A percentile compares a stretch with the other conserved stretches of the same genome.
Conservation (phyloP, 2,888 invertebrate species). For the Rugalucina vietnamica region DNA sequence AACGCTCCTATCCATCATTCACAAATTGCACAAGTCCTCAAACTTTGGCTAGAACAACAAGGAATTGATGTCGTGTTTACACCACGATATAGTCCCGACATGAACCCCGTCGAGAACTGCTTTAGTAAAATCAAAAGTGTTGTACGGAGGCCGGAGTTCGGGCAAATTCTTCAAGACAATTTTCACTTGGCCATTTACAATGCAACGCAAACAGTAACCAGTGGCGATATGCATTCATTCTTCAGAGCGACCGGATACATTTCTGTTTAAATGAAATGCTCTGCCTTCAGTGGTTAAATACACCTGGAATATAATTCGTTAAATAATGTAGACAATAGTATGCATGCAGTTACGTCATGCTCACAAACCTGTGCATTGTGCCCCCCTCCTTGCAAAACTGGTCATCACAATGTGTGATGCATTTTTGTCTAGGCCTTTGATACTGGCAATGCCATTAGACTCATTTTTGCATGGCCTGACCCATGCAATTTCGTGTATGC, state of each 20-base stretch:
- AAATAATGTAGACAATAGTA: too few relatives aligned
- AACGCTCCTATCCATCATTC: not conserved
- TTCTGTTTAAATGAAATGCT: not conserved
- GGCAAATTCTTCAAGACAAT: not conserved
- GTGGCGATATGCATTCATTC: not conserved
- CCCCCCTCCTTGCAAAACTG: too few relatives aligned
- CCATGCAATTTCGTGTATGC: too few relatives aligned
- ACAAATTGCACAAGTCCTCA: not conserved
- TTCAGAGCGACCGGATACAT: not conserved
- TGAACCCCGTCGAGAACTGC: not conserved
- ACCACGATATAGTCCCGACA: not conserved
- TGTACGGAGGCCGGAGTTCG: not conserved
- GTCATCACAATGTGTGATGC: too few relatives aligned
- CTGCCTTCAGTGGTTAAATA: too few relatives aligned
- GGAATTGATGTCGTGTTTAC: not conserved
- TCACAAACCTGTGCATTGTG: too few relatives aligned
- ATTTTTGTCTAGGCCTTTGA: too few relatives aligned
- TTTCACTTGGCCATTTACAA: not conserved
- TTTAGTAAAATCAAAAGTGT: not conserved
- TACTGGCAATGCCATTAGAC: too few relatives aligned
- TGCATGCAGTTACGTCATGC: too few relatives aligned
- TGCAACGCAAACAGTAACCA: not conserved
- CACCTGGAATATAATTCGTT: too few relatives aligned
- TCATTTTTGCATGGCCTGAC: too few relatives aligned
- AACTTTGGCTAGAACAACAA: not conserved